phyloP scores from a whole-genome alignment of 2,888 invertebrate species.

The Synergus gifuensis region DNA sequence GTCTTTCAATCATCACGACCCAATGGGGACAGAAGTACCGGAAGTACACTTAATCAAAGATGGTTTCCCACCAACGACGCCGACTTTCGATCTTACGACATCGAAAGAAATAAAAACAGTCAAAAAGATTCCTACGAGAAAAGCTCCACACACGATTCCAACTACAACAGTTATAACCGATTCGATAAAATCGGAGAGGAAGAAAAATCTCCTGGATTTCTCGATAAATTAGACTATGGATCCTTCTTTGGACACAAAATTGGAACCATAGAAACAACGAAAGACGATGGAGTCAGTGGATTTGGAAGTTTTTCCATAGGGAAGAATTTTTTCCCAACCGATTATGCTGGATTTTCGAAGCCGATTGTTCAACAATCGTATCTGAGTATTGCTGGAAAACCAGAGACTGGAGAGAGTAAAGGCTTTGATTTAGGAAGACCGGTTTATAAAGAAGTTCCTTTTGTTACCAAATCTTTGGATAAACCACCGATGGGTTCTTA shows the following conservation, averaged over 20 bases:
- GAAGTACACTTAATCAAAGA: slow-evolving; percentile 30
- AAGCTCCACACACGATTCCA: not conserved
- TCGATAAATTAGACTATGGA: slow-evolving; percentile 3
- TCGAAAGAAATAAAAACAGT: slow-evolving; percentile 24
- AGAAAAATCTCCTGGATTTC: not conserved
- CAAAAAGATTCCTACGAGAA: slow-evolving; percentile 5
- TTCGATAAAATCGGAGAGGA: not conserved
- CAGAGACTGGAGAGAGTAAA: not conserved
- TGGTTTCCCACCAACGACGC: slow-evolving; percentile 40
- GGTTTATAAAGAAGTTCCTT: slow-evolving; percentile 6
- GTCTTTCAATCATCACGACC: slow-evolving; percentile 32
- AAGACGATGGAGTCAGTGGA: not conserved
- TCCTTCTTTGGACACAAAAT: not conserved
- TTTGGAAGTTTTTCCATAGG: slow-evolving; percentile 14
- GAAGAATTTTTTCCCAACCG: slow-evolving; percentile 1
- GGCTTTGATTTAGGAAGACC: slow-evolving; percentile 23
- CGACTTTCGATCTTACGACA: slow-evolving; percentile 37
- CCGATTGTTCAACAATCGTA: slow-evolving; percentile 30
- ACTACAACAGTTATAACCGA: slow-evolving; percentile 1
- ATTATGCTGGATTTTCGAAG: not conserved
- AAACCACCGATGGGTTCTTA: not conserved
- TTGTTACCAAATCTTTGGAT: slow-evolving; percentile 26
- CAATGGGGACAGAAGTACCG: slow-evolving; percentile 33
- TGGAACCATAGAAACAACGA: not conserved
- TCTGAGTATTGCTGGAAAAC: not conserved